Base-by-base conservation (phyloP, 2,797 vertebrate genomes). In the Tiaroga cobitis region DNA sequence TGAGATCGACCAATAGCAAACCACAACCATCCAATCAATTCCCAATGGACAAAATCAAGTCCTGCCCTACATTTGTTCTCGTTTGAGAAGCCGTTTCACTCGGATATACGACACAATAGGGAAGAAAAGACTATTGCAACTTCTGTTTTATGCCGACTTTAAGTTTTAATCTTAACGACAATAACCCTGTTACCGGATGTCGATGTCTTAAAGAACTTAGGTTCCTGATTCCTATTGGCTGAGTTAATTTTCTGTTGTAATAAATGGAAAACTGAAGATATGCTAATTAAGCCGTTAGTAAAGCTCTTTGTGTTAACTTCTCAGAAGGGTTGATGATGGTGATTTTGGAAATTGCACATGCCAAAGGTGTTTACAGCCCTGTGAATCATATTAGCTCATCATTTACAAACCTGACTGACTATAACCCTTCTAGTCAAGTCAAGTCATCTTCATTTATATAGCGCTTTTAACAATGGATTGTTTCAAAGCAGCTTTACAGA, bases 371-470 rank as follows among this genome's bases (percentile, higher is more conserved):
- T 69, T 70, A 78, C 26, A 70, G 26, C 8, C 51, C 19, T 80
- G 41, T 79, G 67, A 85, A 63, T 85, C 75, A 75, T 76, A 76
- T 29, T 84, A 59, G 68, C 63, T 68, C 59, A 73, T 73, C 21
- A 39, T 61, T 79, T 70, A 49, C 26, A 72, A 61, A 85, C 39
- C 37, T 80, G 39, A 79, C 29, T 3, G 68, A 19, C 43, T 51
- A 16, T 63, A 80, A 72, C 67, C 75, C 4, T 4, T 84, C n/a
- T n/a, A n/a, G n/a, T n/a, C n/a, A n/a, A n/a, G n/a, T n/a, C n/a
- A n/a, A n/a, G n/a, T n/a, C n/a, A n/a, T n/a, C n/a, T n/a, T n/a
- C n/a, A n/a, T n/a, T n/a, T n/a, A n/a, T n/a, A n/a, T n/a, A n/a
- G n/a, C n/a, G n/a, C n/a, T n/a, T n/a, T n/a, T n/a, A n/a, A n/a